phyloP scores from a whole-genome alignment of 2,113 vertebrate species.

The Hyperopisus bebe region DNA sequence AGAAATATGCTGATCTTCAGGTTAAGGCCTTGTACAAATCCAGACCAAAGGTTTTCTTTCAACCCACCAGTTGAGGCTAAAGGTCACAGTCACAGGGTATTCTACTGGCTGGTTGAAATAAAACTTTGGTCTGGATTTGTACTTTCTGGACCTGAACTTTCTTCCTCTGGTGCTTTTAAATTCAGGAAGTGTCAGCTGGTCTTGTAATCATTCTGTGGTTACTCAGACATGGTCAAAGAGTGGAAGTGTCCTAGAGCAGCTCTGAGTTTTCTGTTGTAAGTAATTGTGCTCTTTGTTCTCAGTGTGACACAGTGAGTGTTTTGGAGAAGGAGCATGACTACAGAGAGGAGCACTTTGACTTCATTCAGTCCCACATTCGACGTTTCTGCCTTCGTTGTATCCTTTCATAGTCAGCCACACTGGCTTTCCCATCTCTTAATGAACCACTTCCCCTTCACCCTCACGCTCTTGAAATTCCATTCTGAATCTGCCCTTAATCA shows the following conservation, averaged over 20 bases:
- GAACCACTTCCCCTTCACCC: not conserved
- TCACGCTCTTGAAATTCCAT: not conserved
- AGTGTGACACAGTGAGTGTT: slow-evolving; percentile 90
- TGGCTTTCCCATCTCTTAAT: not conserved
- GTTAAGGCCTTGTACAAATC: not conserved
- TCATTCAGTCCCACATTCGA: slow-evolving; percentile 93
- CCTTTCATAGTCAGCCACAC: slow-evolving; percentile 50
- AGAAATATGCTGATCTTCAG: not conserved
- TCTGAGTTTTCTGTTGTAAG: not conserved
- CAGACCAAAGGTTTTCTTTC: too few relatives aligned
- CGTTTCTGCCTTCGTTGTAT: slow-evolving; percentile 95
- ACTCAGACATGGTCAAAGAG: not conserved
- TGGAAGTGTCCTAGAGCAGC: not conserved
- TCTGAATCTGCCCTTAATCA: slow-evolving; percentile 55
- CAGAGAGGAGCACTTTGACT: slow-evolving; percentile 96
- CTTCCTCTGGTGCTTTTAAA: not conserved
- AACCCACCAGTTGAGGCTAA: too few relatives aligned
- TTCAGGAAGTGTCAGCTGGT: slow-evolving; percentile 11
- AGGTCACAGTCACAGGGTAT: too few relatives aligned
- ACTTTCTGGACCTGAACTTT: too few relatives aligned
- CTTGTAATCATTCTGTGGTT: slow-evolving; percentile 20
- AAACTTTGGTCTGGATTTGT: too few relatives aligned
- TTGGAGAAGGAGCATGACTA: slow-evolving; percentile 97
- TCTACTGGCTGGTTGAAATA: too few relatives aligned
- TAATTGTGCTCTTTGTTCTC: not conserved